Base-by-base conservation (phyloP, 2,113 vertebrate genomes). In the Platanista minor region DNA sequence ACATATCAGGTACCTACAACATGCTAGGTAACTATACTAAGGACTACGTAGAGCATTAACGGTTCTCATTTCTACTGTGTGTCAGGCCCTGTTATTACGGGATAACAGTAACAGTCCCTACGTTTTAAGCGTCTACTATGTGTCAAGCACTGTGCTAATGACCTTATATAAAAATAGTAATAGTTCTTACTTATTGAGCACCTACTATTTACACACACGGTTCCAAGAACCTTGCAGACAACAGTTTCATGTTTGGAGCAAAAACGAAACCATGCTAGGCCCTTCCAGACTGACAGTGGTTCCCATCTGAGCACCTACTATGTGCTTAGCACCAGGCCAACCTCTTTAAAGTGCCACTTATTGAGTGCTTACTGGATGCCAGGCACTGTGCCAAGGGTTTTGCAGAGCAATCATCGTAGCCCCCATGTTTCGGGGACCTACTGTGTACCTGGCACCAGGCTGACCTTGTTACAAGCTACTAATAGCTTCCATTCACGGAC, bases 371-470 rank as follows among this genome's bases (percentile, higher is more conserved):
- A 43, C 12, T 77, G 41, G 12, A 18, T 31, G 29, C 36, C 31
- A 64, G 66, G 7, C 41, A 10, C 1, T 12, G 15, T 27, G 27
- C 21, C n/a, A 52, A 54, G 57, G 57, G 21, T 33, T 39, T 2
- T 80, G 8, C 8, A 25, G 8, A 78, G n/a, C 52, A 15, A 9
- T 39, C 29, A 10, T 0, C 0, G 0, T 0, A 54, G 41, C 33
- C n/a, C n/a, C 39, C 11, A 0, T 2, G 54, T 72, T 69, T 13
- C 1, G 1, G 15, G 31, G 3, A 29, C 62, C 92, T 43, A 67
- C 54, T 49, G 15, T 49, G 90, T 0, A 0, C 5, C 10, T 8
- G 41, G 54, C 14, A 31, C 74, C 27, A 23, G 33, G 5, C 2
- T 36, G 27, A 52, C 36, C 43, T 64, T 61, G 14, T 54, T 33